phyloP scores from a whole-genome alignment of 1,140 invertebrate species.

The Araneus ventricosus region DNA sequence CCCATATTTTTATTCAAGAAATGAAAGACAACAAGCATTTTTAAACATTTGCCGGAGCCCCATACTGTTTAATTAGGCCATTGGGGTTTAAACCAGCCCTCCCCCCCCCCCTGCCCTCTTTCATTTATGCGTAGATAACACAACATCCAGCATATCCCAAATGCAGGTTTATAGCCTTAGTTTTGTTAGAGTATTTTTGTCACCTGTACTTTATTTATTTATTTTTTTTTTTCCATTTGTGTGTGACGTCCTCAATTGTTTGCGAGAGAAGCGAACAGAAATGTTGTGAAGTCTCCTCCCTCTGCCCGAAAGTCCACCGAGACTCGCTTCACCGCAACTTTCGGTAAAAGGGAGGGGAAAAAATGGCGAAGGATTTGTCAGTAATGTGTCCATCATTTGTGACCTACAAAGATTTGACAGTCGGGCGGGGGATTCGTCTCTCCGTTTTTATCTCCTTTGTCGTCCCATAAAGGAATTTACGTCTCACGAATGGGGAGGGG shows the following conservation, averaged over 20 bases:
- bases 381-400: slow-evolving; percentile 26
- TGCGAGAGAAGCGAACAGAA: not conserved
- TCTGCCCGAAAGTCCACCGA: not conserved
- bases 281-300: not conserved
- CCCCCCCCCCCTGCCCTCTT: too few species aligned
- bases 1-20: too few species aligned
- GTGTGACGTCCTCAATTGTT: not conserved
- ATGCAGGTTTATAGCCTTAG: too few species aligned
- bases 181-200: not conserved
- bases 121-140: too few species aligned
- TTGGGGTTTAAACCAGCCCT: too few species aligned
- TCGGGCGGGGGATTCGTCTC: not conserved
- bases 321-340: not conserved
- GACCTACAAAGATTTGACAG: slow-evolving; percentile 17
- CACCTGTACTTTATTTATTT: too few species aligned
- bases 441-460: not conserved
- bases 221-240: too few species aligned
- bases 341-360: not conserved
- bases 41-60: too few species aligned
- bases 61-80: too few species aligned
- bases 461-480: not conserved
- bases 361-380: not conserved
- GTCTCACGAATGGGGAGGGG: not conserved
- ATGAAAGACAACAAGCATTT: too few species aligned
- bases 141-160: too few species aligned